These are phyloP conservation scores for Orientallactaga sibirica DNA, from an alignment of 2,797 vertebrate species.

Conservation along the genomic window DNA sequence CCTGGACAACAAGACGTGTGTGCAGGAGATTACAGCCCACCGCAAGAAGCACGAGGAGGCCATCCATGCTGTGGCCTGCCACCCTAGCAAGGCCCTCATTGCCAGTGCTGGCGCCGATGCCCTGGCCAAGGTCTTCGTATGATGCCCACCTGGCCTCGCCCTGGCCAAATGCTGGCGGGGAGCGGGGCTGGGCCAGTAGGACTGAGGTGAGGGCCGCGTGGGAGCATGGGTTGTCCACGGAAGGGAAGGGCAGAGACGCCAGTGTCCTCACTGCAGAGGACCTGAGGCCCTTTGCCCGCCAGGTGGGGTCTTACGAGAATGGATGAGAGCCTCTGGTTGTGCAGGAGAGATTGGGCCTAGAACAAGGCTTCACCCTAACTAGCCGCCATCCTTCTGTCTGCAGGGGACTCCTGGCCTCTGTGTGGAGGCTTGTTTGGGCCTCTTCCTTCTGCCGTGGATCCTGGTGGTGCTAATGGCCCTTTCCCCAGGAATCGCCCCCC, in stretches of 20 bases:
- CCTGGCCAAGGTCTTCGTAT: slow-evolving; percentile 96
- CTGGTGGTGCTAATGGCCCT: slow-evolving; percentile 79
- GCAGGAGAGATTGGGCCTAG: neutral
- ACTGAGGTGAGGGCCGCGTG: slow-evolving; percentile 70
- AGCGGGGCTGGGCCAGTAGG: neutral
- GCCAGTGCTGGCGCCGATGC: slow-evolving; percentile 94
- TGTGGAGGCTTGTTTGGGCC: neutral
- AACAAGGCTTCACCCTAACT: too few relatives aligned
- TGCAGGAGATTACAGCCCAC: slow-evolving; percentile 96
- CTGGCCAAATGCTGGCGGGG: neutral
- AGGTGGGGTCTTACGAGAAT: neutral
- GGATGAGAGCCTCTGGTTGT: neutral
- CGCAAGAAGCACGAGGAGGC: slow-evolving; percentile 96
- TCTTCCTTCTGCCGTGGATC: slow-evolving; percentile 55
- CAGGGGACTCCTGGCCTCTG: slow-evolving; percentile 57
- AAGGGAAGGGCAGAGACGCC: neutral
- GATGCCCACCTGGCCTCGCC: slow-evolving; percentile 81
- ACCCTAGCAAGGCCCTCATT: slow-evolving; percentile 94
- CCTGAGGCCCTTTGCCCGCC: neutral
- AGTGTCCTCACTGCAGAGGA: neutral
- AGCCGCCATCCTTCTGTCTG: neutral
- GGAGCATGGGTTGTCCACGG: neutral
- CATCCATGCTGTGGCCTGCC: slow-evolving; percentile 95
- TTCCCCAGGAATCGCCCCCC: neutral
- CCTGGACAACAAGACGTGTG: slow-evolving; percentile 94